A percentile compares a stretch with the other conserved stretches of the same genome.
Conservation (phyloP, 2,888 invertebrate species). For the Ophion ventricosus region DNA sequence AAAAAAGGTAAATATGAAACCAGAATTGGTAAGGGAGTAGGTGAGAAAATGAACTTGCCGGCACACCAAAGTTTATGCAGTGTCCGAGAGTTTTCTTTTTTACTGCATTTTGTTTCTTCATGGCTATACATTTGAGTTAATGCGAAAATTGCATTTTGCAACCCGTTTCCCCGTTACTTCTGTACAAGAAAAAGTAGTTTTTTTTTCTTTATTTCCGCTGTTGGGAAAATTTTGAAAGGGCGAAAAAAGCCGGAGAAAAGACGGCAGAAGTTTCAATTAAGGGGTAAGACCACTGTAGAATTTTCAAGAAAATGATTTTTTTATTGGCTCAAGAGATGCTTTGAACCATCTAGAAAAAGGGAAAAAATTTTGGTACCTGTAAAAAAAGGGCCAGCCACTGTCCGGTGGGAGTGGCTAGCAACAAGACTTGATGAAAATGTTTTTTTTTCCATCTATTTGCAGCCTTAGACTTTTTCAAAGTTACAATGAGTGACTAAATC, state of each 20-base stretch:
- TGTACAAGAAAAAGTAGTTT: background rate
- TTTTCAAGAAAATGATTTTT: no score
- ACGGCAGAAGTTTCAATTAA: background rate
- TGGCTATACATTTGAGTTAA: background rate
- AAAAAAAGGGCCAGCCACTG: no score
- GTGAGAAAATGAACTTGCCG: conserved; percentile 25
- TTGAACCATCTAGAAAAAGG: no score
- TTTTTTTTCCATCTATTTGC: no score
- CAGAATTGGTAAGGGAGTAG: background rate
- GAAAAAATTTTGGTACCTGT: no score
- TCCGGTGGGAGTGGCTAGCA: no score
- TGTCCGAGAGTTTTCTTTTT: background rate
- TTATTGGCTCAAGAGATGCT: no score
- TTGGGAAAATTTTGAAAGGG: background rate
- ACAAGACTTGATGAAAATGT: no score
- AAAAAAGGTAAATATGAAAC: conserved; percentile 17
- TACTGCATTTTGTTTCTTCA: background rate
- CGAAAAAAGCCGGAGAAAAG: background rate
- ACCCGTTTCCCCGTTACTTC: background rate
- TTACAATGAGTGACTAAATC: no score
- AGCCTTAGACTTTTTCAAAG: no score
- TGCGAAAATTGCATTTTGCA: background rate
- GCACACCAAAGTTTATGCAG: conserved; percentile 5
- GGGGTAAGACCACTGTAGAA: no score
- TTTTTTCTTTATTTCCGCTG: background rate